Evolutionary conservation across 2,797 vertebrate genomes (phyloP).

Genomic region (Ptychadena robeensis): DNA sequence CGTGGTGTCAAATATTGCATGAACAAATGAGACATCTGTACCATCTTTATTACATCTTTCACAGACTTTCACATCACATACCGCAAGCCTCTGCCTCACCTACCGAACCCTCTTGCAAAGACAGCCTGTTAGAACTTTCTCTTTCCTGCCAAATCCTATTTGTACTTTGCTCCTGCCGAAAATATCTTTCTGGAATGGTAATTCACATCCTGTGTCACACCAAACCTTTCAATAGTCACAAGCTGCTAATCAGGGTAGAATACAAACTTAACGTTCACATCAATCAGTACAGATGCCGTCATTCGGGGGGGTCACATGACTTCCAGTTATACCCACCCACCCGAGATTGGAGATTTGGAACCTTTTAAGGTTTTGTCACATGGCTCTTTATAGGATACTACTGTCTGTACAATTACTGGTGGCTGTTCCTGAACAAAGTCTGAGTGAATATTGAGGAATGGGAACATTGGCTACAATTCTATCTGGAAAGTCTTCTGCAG

Average conservation of each 20-base stretch:
- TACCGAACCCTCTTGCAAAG: constrained; percentile 25
- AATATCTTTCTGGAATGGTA: constrained; percentile 7
- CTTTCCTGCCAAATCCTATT: not conserved
- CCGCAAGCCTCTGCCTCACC: constrained; percentile 30
- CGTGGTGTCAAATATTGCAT: not conserved
- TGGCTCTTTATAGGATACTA: constrained; percentile 13
- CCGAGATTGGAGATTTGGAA: not conserved
- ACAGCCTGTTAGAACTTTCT: constrained; percentile 7
- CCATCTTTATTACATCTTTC: not conserved
- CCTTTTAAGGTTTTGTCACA: not conserved
- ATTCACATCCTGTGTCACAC: not conserved
- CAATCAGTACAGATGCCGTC: constrained; percentile 34
- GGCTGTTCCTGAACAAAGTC: constrained; percentile 26
- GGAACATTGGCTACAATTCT: constrained; percentile 78
- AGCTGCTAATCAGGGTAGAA: not conserved
- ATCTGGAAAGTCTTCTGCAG: constrained; percentile 88
- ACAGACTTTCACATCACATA: constrained; percentile 33
- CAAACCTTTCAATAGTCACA: not conserved
- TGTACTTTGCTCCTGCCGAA: not conserved
- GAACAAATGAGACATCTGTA: not conserved
- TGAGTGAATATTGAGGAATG: not conserved
- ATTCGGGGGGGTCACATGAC: constrained; percentile 2
- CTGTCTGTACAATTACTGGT: constrained; percentile 18
- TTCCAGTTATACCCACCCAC: constrained; percentile 19
- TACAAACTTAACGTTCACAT: constrained; percentile 1